Evolutionary conservation across 2,797 vertebrate genomes (phyloP).

Genomic region (Bucorvus abyssinicus): DNA sequence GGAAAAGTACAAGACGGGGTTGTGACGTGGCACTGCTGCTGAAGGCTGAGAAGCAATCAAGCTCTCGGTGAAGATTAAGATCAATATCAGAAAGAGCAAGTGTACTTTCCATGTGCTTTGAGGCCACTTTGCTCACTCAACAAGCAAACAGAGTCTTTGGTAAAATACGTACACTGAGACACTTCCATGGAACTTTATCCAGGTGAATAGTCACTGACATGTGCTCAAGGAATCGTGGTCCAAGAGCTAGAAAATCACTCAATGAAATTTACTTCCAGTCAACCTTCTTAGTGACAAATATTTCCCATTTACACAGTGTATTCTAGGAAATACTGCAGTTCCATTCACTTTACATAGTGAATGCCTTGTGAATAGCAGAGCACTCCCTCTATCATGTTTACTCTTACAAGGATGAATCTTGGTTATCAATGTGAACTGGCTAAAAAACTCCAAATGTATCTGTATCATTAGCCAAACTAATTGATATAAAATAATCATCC

Average conservation of each 20-base stretch:
- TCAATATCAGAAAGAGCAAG: not conserved
- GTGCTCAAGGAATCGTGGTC: not conserved
- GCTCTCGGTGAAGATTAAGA: not conserved
- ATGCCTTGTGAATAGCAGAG: not conserved
- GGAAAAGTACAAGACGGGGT: not conserved
- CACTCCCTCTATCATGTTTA: not conserved
- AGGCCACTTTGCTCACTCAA: not conserved
- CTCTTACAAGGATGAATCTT: not conserved
- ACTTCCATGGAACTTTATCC: not conserved
- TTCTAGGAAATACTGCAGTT: not conserved
- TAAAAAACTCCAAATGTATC: not conserved
- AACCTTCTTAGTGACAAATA: not conserved
- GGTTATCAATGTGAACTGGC: not conserved
- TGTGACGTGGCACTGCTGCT: fast-evolving
- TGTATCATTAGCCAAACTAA: not conserved
- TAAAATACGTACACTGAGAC: not conserved
- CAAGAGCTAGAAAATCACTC: not conserved
- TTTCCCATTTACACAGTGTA: not conserved
- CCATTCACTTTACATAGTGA: not conserved
- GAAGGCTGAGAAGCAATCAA: not conserved
- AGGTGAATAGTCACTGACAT: not conserved
- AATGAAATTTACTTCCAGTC: not conserved
- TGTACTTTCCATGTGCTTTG: not conserved
- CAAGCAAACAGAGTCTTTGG: not conserved
- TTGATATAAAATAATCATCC: not conserved